phyloP scores from a whole-genome alignment of 2,113 vertebrate species.

The Percina caprodes region DNA sequence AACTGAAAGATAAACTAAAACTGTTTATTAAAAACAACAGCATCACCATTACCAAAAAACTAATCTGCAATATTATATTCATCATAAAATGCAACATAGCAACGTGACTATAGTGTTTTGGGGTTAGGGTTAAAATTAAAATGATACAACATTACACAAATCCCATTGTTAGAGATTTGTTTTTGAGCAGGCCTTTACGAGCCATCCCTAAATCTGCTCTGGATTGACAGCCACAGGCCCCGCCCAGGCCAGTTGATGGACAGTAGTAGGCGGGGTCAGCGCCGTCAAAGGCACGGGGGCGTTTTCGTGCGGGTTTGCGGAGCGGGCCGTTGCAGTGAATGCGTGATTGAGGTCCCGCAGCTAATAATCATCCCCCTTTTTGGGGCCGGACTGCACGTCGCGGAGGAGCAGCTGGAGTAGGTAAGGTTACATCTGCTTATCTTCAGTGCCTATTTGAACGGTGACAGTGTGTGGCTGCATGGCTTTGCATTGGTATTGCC shows the following conservation, averaged over 20 bases:
- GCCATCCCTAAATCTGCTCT: conserved; percentile 1
- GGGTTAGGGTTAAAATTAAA: neutral
- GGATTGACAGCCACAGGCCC: conserved; percentile 47
- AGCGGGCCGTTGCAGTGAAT: conserved; percentile 80
- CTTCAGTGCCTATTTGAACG: conserved; percentile 37
- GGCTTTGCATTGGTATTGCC: conserved; percentile 53
- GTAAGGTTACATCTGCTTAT: conserved; percentile 72
- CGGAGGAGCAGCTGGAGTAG: conserved; percentile 73
- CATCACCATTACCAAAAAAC: neutral
- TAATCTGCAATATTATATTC: neutral
- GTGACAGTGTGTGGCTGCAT: conserved; percentile 58
- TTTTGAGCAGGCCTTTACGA: conserved; percentile 62
- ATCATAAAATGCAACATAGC: neutral
- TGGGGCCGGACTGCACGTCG: conserved; percentile 76
- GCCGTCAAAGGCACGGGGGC: conserved; percentile 77
- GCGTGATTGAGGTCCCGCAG: conserved; percentile 80
- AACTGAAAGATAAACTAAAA: too few relatives aligned
- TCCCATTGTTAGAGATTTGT: neutral
- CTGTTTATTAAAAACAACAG: neutral
- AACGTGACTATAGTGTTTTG: neutral
- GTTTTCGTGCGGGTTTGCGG: conserved; percentile 82
- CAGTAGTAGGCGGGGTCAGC: conserved; percentile 68
- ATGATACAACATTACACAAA: neutral
- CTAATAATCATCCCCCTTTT: conserved; percentile 71
- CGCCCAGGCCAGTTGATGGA: conserved; percentile 70